Conservation (phyloP, 2,888 invertebrate genomes). For the Athalia rosae region DNA sequence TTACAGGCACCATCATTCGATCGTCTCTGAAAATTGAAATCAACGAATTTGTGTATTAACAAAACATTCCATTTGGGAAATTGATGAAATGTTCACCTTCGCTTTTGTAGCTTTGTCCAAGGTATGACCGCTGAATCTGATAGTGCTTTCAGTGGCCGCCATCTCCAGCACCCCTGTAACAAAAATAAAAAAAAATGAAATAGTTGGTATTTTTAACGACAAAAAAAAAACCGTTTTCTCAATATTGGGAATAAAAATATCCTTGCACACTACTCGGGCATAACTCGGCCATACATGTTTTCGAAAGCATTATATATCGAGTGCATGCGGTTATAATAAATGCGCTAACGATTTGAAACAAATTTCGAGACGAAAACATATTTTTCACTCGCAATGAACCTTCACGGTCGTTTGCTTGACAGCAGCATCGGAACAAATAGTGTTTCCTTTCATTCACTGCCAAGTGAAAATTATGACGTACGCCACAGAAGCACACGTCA, state of each 20-base stretch:
- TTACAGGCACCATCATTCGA: not conserved
- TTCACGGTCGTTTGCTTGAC: not conserved
- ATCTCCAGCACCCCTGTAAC: constrained; percentile 87
- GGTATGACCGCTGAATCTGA: constrained; percentile 97
- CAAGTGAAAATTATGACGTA: not conserved
- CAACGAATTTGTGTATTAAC: not conserved
- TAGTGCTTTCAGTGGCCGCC: constrained; percentile 88
- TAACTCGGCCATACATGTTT: too few relatives aligned
- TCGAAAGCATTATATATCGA: too few relatives aligned
- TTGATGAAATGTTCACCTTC: constrained; percentile 78
- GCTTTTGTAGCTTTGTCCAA: constrained; percentile 99
- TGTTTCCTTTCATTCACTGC: not conserved
- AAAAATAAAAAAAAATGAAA: constrained; percentile 58
- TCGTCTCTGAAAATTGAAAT: not conserved
- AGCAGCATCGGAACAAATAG: too few relatives aligned
- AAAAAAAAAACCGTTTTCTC: constrained; percentile 2
- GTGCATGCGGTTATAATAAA: too few relatives aligned
- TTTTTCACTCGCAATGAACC: too few relatives aligned
- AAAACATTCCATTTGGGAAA: too few relatives aligned
- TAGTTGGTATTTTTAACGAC: not conserved
- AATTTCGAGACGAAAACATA: too few relatives aligned
- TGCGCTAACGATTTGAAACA: too few relatives aligned
- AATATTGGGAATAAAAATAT: not conserved
- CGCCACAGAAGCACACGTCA: not conserved
- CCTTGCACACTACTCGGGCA: too few relatives aligned